Base-by-base conservation (phyloP, 2,113 vertebrate species). In the Tretioscincus oriximinensis region DNA sequence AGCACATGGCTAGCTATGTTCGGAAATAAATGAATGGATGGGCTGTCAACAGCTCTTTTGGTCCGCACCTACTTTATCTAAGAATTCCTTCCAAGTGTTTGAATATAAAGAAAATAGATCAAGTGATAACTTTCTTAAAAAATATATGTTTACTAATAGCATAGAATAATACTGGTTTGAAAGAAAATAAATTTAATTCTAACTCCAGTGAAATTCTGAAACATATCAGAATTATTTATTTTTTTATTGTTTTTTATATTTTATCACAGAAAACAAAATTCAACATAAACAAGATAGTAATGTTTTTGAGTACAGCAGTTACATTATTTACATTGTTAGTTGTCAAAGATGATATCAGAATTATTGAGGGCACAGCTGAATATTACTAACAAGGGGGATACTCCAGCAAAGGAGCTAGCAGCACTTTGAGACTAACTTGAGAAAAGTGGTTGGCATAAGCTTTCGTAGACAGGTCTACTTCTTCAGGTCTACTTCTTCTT, bases 1-100 rank as follows among this genome's bases (percentile, higher is more conserved):
- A 94, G 90, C 93, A 84, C 78, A 79, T 87, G 92, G 91, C 91
- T 89, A 90, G 90, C 73, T 87, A 92, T 92, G 90, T 88, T 91
- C 93, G 93, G 96, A 96, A 96, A 91, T 91, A 81, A 95, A 76
- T 87, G 92, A 93, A 96, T 94, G 94, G 94, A 95, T 93, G 90
- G 88, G 87, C 84, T 94, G 92, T 96, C 94, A 96, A 92, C 90
- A 91, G 84, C 74, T 67, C 84, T 86, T 92, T 90, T 82, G 77
- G 78, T 91, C 85, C 85, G 92, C 90, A 90, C 85, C 88, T 89
- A 86, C 83, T 92, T 88, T 90, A 93, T 92, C 92, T 94, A 94
- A 93, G 92, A 96, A 93, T 92, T 90, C 73, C 83, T 92, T 90
- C 86, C 78, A 86, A 29, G 82, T 70, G 78, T 91, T 82, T 41